Base-by-base conservation (phyloP, 2,888 invertebrate genomes). In the Erannis defoliaria region DNA sequence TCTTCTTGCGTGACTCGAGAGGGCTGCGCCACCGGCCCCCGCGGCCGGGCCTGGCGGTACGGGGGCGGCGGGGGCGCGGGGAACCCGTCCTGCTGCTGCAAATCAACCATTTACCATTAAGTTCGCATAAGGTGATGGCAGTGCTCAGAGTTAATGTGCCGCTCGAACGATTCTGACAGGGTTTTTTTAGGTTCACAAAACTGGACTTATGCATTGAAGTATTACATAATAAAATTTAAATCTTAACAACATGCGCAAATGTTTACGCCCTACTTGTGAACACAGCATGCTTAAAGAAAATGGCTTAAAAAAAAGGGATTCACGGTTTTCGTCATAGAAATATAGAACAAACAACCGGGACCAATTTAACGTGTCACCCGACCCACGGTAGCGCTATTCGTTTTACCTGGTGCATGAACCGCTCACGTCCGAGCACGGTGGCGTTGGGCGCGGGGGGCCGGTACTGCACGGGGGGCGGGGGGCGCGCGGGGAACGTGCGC, bases 1-100 rank as follows among this genome's bases (percentile, higher is more conserved):
- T 93, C 92, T 58, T 90, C 90, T 1, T 80, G 85, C 3, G 89
- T 84, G 65, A 91, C 88, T 26, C 88, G 68, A 35, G 85, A 68
- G 2, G 75, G 81, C 29, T 73, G 74, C 1, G 76, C 45, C 45
- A 69, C 55, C 46, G 68, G 77, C 12, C 78, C 76, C 37, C 76
- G 73, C 4, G 78, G 77, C 31, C 76, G 72, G 66, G 72, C 74
- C 46, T 58, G 71, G n/a, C 46, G 62, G 62, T 55, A 74, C 63
- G 50, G 78, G 67, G 64, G 76, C 63, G 64, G 81, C 57, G 66
- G 77, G 62, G 77, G 76, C 55, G 78, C 64, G 35, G 75, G 66
- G 61, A 74, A 76, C 51, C 65, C 48, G 10, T 70, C 64, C 65
- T 67, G 45, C 48, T 45, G 2, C n/a, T n/a, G n/a, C 3, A 1